Evolutionary conservation across 2,797 vertebrate species (phyloP).

Genomic region (Lutra lutra): DNA sequence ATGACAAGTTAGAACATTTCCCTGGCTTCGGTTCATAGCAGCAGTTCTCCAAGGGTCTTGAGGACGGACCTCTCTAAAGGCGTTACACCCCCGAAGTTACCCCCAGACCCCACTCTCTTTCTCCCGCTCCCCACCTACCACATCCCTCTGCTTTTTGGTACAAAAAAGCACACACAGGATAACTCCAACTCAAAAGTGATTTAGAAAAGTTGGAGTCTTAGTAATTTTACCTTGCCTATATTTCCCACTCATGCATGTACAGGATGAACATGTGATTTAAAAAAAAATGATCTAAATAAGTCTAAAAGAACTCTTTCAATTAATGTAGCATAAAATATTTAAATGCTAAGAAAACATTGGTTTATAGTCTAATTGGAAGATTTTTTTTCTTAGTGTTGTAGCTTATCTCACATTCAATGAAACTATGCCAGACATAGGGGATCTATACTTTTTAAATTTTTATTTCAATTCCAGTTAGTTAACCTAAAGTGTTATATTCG

Average conservation of each 20-base stretch:
- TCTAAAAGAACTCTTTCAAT: constrained; percentile 25
- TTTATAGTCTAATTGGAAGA: neutral
- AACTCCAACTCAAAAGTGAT: neutral
- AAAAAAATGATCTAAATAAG: neutral
- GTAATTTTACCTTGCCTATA: neutral
- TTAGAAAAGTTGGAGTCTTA: constrained; percentile 1
- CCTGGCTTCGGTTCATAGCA: neutral
- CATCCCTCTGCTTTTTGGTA: neutral
- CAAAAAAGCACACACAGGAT: neutral
- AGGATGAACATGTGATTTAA: neutral
- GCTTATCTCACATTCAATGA: neutral
- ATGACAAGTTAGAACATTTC: neutral
- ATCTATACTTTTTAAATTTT: neutral
- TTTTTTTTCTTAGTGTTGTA: neutral
- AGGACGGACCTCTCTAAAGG: neutral
- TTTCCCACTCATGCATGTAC: neutral
- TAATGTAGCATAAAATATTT: neutral
- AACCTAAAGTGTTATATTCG: neutral
- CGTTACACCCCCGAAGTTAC: neutral
- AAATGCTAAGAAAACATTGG: neutral
- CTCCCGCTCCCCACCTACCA: neutral
- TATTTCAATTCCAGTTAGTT: neutral
- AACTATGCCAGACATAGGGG: constrained; percentile 23
- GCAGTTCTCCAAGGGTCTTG: neutral
- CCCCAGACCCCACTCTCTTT: neutral